phyloP scores from a whole-genome alignment of 2,113 vertebrate species.

The Saccopteryx leptura region DNA sequence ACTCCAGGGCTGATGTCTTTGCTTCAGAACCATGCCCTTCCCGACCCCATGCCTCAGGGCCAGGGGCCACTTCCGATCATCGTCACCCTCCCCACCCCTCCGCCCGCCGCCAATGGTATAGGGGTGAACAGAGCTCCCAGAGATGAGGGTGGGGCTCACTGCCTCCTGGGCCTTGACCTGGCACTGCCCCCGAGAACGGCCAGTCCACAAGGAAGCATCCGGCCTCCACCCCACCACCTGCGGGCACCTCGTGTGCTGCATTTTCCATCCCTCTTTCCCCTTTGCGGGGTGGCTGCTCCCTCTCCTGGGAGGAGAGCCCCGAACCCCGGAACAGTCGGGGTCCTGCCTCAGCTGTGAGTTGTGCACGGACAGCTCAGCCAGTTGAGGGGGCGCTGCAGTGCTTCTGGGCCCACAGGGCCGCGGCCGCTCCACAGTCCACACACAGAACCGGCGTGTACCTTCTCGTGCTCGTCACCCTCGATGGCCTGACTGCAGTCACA shows the following conservation, averaged over 20 bases:
- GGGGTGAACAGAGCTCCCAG: rapidly evolving
- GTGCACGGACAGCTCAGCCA: rapidly evolving
- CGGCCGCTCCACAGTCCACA: rapidly evolving
- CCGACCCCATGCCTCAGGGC: neutral
- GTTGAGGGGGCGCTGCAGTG: rapidly evolving
- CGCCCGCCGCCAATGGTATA: rapidly evolving
- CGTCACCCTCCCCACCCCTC: rapidly evolving
- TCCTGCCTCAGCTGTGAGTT: neutral
- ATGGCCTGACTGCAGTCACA: rapidly evolving
- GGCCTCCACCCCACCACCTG: too few relatives aligned
- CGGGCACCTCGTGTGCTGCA: too few relatives aligned
- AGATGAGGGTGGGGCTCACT: neutral
- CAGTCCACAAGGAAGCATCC: neutral
- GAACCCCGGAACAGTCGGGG: neutral
- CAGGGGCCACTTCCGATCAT: too few relatives aligned
- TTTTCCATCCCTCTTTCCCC: too few relatives aligned
- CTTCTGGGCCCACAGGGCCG: rapidly evolving
- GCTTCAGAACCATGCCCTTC: rapidly evolving
- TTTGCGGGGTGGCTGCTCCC: neutral
- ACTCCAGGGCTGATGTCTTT: neutral
- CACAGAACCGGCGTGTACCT: rapidly evolving
- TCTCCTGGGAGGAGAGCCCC: neutral
- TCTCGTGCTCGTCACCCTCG: rapidly evolving
- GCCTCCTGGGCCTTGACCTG: neutral
- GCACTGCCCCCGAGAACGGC: neutral